A percentile compares a stretch with the other conserved stretches of the same genome.
These are phyloP conservation scores for Phengaris alcon DNA, from an alignment of 2,888 invertebrate genomes.

Conservation along the genomic window DNA sequence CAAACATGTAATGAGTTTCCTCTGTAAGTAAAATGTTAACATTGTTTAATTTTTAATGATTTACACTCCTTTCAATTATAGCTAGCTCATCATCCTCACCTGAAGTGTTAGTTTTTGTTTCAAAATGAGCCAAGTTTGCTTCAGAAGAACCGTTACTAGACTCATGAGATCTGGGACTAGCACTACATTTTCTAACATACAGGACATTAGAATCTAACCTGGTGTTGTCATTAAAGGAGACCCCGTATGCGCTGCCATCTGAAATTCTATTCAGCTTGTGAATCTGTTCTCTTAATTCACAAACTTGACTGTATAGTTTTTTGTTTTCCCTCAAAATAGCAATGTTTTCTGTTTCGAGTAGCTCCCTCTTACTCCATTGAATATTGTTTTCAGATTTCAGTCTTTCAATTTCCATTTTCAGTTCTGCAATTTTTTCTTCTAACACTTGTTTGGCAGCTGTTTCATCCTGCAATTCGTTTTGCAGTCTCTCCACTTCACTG, in stretches of 20 bases:
- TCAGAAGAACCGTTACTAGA: conserved; percentile 72
- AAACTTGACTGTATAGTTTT: conserved; percentile 81
- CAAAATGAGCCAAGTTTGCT: conserved; percentile 61
- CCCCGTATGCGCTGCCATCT: conserved; percentile 61
- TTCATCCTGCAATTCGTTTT: conserved; percentile 72
- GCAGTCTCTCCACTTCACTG: conserved; percentile 68
- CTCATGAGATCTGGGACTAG: conserved; percentile 67
- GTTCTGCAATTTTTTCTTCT: conserved; percentile 67
- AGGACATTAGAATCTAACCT: conserved; percentile 64
- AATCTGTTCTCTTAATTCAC: conserved; percentile 70
- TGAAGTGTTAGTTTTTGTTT: conserved; percentile 67
- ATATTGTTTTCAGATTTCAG: conserved; percentile 95
- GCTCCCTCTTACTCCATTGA: conserved; percentile 95
- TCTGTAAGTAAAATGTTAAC: background rate
- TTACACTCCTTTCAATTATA: conserved; percentile 61
- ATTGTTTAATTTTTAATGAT: conserved; percentile 36
- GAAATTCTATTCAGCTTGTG: conserved; percentile 72
- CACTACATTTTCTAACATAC: conserved; percentile 64
- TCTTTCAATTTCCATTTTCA: conserved; percentile 85
- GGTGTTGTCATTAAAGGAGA: conserved; percentile 47
- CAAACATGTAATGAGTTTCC: conserved; percentile 26
- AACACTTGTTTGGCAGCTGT: conserved; percentile 70
- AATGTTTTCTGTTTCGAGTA: conserved; percentile 93
- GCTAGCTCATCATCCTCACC: conserved; percentile 72
- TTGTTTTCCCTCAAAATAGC: conserved; percentile 93